Conservation (phyloP, 2,797 vertebrate species). For the Mustela erminea region DNA sequence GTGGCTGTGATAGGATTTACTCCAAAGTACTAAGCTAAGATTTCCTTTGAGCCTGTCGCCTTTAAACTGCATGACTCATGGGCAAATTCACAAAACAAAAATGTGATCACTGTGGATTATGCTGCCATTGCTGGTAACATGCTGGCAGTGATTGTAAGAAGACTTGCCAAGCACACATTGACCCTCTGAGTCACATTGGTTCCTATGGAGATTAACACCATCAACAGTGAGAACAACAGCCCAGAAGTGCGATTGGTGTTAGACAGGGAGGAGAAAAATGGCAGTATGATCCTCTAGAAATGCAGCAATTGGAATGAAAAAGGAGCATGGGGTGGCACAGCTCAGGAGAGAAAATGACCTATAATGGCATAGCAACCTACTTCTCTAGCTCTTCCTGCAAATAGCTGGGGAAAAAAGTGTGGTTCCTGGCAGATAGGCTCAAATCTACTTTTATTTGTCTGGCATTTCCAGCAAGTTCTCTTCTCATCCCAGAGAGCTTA, state of each 20-base stretch:
- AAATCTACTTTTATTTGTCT: slow-evolving; percentile 71
- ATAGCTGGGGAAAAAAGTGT: slow-evolving; percentile 51
- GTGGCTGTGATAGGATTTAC: not conserved
- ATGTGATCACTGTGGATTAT: slow-evolving; percentile 68
- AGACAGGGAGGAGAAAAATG: slow-evolving; percentile 76
- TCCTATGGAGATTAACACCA: slow-evolving; percentile 79
- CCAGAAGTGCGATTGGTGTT: slow-evolving; percentile 70
- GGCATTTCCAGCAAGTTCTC: slow-evolving; percentile 65
- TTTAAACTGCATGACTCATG: slow-evolving; percentile 56
- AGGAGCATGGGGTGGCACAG: slow-evolving; percentile 28
- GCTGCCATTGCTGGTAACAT: slow-evolving; percentile 62
- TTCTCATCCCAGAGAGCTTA: slow-evolving; percentile 20
- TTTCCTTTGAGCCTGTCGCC: slow-evolving; percentile 64
- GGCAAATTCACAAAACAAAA: slow-evolving; percentile 72
- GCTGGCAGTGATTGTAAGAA: slow-evolving; percentile 74
- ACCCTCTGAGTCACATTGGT: slow-evolving; percentile 76
- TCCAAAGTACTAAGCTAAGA: slow-evolving; percentile 54
- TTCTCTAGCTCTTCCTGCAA: slow-evolving; percentile 74
- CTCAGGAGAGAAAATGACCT: slow-evolving; percentile 73
- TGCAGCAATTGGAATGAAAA: slow-evolving; percentile 78
- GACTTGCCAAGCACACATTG: slow-evolving; percentile 75
- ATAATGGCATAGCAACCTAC: slow-evolving; percentile 60
- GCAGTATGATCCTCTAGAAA: slow-evolving; percentile 67
- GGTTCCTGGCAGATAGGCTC: slow-evolving; percentile 56
- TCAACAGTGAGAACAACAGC: slow-evolving; percentile 64